phyloP scores from a whole-genome alignment of 1,140 invertebrate species.

The Anoplophora glabripennis region DNA sequence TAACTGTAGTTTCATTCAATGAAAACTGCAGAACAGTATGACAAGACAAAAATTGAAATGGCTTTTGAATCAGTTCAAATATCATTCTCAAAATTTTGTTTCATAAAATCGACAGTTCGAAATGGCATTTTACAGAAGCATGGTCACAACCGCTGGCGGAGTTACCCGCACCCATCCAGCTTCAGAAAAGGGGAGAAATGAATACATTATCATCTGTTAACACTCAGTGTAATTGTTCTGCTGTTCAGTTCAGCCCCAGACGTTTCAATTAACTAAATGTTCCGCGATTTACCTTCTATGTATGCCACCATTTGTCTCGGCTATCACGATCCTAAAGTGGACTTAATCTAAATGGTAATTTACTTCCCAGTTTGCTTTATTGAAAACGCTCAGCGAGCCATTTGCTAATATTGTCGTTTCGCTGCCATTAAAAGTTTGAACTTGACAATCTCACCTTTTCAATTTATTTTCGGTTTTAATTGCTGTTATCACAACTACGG shows the following conservation, averaged over 20 bases:
- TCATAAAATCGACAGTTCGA: too few species aligned
- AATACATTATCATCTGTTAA: constrained; percentile 48
- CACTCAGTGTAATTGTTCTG: constrained; percentile 47
- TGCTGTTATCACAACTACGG: too few species aligned
- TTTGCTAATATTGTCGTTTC: constrained; percentile 1
- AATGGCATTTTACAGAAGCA: too few species aligned
- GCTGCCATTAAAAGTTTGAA: background rate
- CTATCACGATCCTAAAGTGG: constrained; percentile 30
- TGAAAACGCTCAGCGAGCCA: constrained; percentile 5
- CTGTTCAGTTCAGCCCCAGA: constrained; percentile 41
- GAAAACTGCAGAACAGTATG: too few species aligned
- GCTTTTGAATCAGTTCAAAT: too few species aligned
- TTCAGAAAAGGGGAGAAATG: constrained; percentile 31
- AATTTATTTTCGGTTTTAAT: too few species aligned
- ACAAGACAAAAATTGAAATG: too few species aligned
- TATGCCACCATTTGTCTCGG: constrained; percentile 36
- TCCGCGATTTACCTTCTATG: constrained; percentile 43
- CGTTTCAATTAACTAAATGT: constrained; percentile 49
- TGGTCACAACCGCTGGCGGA: too few species aligned
- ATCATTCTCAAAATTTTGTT: too few species aligned
- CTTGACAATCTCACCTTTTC: too few species aligned
- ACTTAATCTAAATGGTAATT: constrained; percentile 44
- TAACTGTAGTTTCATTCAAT: too few species aligned
- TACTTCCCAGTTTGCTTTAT: constrained; percentile 9
- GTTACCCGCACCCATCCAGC: too few species aligned